phyloP scores from a whole-genome alignment of 2,113 vertebrate species.

The Nannobrachium achirus region DNA sequence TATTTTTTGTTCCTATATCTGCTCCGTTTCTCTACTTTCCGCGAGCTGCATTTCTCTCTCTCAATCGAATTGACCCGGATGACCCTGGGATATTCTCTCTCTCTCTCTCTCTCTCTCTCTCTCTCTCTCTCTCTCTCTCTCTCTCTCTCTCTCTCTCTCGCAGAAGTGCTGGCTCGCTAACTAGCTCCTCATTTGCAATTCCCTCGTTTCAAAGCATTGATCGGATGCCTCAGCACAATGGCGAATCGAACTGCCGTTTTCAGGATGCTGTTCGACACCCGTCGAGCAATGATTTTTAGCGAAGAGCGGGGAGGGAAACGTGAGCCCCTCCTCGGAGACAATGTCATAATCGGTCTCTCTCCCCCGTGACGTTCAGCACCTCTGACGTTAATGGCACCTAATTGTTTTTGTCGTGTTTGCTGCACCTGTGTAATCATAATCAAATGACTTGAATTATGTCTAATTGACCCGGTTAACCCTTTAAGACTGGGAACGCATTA shows the following conservation, averaged over 20 bases:
- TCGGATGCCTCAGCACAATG: slow-evolving; percentile 69
- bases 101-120: too few relatives aligned
- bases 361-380: slow-evolving; percentile 21
- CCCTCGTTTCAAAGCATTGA: slow-evolving; percentile 72
- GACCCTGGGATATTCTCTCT: slow-evolving; percentile 45
- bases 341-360: slow-evolving; percentile 44
- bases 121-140: too few relatives aligned
- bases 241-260: slow-evolving; percentile 67
- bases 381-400: neutral
- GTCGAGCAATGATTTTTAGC: slow-evolving; percentile 20
- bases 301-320: slow-evolving; percentile 7
- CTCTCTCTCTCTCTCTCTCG: too few relatives aligned
- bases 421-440: slow-evolving; percentile 18
- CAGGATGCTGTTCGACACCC: slow-evolving; percentile 42
- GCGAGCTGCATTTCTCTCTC: slow-evolving; percentile 19
- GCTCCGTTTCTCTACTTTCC: slow-evolving; percentile 9
- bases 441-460: slow-evolving; percentile 23
- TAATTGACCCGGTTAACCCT: slow-evolving; percentile 10
- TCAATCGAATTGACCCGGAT: slow-evolving; percentile 52
- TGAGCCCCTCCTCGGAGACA: slow-evolving; percentile 18
- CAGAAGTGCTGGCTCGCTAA: slow-evolving; percentile 67
- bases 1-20: slow-evolving; percentile 10
- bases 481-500: too few relatives aligned
- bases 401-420: slow-evolving; percentile 33
- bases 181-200: slow-evolving; percentile 75